Evolutionary conservation across 1,140 invertebrate genomes (phyloP).

Genomic region (Aphidius gifuensis): DNA sequence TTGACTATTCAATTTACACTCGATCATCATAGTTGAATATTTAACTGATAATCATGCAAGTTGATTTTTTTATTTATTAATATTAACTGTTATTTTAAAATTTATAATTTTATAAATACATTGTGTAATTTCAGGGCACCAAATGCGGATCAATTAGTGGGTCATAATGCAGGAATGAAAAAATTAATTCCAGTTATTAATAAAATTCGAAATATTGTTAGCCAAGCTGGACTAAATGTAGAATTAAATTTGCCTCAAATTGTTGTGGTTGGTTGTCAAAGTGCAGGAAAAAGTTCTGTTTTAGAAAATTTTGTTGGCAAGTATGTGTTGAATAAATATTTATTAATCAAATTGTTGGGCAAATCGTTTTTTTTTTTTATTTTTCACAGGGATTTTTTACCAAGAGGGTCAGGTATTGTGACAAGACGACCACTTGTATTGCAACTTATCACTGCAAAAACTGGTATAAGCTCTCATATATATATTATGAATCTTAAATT

Average conservation of each 20-base stretch:
- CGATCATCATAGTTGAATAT: too few species aligned
- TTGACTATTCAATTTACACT: too few species aligned
- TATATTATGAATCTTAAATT: background rate
- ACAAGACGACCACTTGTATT: conserved; percentile 96
- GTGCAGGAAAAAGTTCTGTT: conserved; percentile 98
- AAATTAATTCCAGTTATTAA: conserved; percentile 98
- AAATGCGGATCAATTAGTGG: conserved; percentile 43
- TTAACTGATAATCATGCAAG: too few species aligned
- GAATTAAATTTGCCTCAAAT: conserved; percentile 98
- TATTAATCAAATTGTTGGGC: too few species aligned
- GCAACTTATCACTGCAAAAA: conserved; percentile 85
- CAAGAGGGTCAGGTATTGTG: conserved; percentile 95
- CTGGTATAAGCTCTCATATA: conserved; percentile 63
- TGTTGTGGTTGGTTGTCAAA: conserved; percentile 98
- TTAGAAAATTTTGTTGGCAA: conserved; percentile 99
- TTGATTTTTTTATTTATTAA: too few species aligned
- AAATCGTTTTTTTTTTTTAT: background rate
- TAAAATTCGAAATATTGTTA: conserved; percentile 99
- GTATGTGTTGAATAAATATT: conserved; percentile 59
- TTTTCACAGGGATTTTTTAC: conserved; percentile 83
- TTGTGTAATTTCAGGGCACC: too few species aligned
- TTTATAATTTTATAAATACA: too few species aligned
- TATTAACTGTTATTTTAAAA: too few species aligned
- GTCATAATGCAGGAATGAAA: conserved; percentile 93
- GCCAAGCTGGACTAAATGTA: conserved; percentile 94